A percentile compares a stretch with the other conserved stretches of the same genome.
These are phyloP conservation scores for Eolophus roseicapilla DNA, from an alignment of 2,113 vertebrate species.

Conservation along the genomic window DNA sequence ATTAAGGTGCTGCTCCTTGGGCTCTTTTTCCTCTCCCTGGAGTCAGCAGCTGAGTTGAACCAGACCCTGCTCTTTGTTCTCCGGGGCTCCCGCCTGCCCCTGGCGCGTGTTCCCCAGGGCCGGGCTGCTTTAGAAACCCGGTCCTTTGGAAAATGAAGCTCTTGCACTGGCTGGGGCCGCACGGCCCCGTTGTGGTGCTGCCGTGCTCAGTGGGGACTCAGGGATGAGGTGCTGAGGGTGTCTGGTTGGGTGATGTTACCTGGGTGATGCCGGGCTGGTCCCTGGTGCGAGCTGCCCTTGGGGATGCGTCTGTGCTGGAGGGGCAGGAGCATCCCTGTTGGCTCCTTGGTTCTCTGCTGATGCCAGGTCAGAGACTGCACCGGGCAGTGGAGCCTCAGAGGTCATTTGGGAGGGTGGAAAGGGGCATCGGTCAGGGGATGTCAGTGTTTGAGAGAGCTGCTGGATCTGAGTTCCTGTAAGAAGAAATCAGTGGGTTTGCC, in stretches of 20 bases:
- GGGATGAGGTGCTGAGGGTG: not conserved
- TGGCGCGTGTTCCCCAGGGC: not conserved
- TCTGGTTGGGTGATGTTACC: not conserved
- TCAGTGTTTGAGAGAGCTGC: not conserved
- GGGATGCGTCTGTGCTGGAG: not conserved
- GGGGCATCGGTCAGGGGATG: not conserved
- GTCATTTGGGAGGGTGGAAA: not conserved
- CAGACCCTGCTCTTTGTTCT: not conserved
- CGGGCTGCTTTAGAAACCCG: not conserved
- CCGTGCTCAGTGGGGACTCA: not conserved
- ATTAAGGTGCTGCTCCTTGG: not conserved
- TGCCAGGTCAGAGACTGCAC: not conserved
- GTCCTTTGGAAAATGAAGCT: not conserved
- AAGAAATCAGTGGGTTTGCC: not conserved
- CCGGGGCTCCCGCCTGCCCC: not conserved
- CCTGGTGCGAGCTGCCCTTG: not conserved
- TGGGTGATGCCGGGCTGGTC: not conserved
- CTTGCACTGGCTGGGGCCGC: not conserved
- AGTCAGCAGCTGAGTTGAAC: not conserved
- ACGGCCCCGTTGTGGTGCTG: not conserved
- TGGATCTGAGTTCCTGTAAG: rapidly evolving
- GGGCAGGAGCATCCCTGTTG: not conserved
- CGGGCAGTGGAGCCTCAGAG: not conserved
- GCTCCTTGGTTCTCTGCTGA: not conserved
- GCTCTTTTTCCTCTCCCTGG: not conserved